Base-by-base conservation (phyloP, 1,140 invertebrate genomes). In the Dinothrombium tinctorium region DNA sequence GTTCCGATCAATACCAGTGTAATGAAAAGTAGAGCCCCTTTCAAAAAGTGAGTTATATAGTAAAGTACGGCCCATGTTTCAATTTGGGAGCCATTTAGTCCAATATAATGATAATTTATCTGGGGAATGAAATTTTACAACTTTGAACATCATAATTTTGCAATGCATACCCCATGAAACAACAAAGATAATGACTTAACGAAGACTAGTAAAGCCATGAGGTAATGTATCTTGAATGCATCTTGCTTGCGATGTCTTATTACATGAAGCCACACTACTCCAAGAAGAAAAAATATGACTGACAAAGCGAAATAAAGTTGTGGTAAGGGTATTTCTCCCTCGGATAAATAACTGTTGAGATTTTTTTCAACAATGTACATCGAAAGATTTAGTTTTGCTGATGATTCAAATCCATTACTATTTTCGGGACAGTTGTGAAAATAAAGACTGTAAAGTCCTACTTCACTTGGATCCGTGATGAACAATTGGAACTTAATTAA, bases 51-150 rank as follows among this genome's bases (percentile, higher is more conserved):
- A 12, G 84, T 87, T 33, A 95, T 79, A 50, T 96, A 96, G 57
- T 79, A 96, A 1, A 96, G 58, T 48, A 96, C 81, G 9, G 90
- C 90, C 89, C 90, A 96, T 3, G 86, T 78, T 36, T 89, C 84
- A 19, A 92, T 75, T 55, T 94, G 86, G 48, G 82, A 76, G 11
- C 90, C 92, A 50, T 78, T 70, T n/a, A 70, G 74, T 57, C 87
- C 72, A 54, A 96, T 94, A 54, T 87, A 94, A 55, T 95, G 81
- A 56, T 77, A 95, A 60, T 98, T 95, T 17, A 96, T 78, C 39
- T 62, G 45, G 12, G 52, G 53, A 37, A 43, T 26, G 31, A 15
- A 37, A 41, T 22, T 9, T 23, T 17, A 42, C 23, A 42, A 4
- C 8, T 4, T 15, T 4, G 1, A 37, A 43, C 17, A 12, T 19